Evolutionary conservation across 1,140 invertebrate genomes (phyloP).

Genomic region (Platorchestia sp.): DNA sequence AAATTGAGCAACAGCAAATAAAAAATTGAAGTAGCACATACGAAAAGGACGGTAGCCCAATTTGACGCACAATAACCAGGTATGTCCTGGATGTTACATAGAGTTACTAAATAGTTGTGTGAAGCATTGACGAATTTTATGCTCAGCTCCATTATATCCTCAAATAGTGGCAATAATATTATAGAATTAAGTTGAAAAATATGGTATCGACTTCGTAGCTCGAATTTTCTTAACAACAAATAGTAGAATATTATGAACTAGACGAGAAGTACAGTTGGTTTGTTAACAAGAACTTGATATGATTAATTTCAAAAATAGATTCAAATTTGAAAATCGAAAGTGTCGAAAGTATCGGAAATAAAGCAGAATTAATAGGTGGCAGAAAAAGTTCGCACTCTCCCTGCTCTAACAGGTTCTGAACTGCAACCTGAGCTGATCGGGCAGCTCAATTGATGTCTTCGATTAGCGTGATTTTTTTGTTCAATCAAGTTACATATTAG

Average conservation of each 20-base stretch:
- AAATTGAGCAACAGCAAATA: not conserved
- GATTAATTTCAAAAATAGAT: not conserved
- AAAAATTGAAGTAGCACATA: not conserved
- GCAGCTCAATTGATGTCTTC: not conserved
- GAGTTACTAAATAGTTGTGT: not conserved
- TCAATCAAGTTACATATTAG: not conserved
- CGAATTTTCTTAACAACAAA: not conserved
- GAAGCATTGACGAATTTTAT: not conserved
- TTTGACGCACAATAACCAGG: not conserved
- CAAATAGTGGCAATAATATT: not conserved
- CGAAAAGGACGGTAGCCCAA: not conserved
- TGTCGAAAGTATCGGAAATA: not conserved
- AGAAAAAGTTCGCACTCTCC: too few species aligned
- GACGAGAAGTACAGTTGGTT: not conserved
- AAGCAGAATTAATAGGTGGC: not conserved
- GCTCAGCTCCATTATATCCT: not conserved
- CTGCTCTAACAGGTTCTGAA: not conserved
- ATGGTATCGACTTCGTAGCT: not conserved
- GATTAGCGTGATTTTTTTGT: not conserved
- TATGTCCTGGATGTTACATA: not conserved
- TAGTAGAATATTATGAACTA: too few species aligned
- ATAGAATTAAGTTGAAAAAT: not conserved
- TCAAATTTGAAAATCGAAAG: not conserved
- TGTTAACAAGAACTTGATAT: not conserved
- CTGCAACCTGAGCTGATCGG: not conserved